Percentiles rank a stretch among this genome's conserved stretches.
These are phyloP conservation scores for Pterocles burchelli DNA, from an alignment of 2,113 vertebrate genomes.

Conservation along the genomic window DNA sequence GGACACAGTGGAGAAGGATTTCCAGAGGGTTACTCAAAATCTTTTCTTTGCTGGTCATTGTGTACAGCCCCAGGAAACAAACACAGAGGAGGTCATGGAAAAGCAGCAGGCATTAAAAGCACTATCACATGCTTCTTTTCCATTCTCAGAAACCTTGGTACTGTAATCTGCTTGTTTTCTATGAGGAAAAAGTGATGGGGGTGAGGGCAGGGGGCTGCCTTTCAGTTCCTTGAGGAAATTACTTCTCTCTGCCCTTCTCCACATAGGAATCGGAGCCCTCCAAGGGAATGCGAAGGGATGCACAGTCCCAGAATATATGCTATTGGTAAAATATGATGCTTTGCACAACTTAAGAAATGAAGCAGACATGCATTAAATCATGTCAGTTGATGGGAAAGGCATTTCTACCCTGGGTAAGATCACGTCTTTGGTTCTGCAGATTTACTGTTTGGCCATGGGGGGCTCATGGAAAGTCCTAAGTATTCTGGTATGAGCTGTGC, in stretches of 20 bases:
- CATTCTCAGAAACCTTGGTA: background rate
- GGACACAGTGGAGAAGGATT: background rate
- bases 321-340: background rate
- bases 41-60: slow-evolving; percentile 7
- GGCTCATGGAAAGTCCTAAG: background rate
- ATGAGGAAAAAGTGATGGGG: background rate
- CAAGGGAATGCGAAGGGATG: background rate
- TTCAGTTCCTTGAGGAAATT: background rate
- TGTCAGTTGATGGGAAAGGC: background rate
- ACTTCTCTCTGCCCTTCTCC: background rate
- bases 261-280: background rate
- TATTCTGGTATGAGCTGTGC: background rate
- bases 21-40: background rate
- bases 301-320: background rate
- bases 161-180: background rate
- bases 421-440: background rate
- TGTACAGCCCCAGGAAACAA: background rate
- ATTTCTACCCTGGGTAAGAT: background rate
- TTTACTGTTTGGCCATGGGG: background rate
- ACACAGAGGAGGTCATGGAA: background rate
- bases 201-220: background rate
- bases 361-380: background rate
- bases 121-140: background rate
- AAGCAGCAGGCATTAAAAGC: background rate
- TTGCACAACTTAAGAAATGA: background rate